phyloP scores from a whole-genome alignment of 2,113 vertebrate genomes.

The Lagopus leucura region DNA sequence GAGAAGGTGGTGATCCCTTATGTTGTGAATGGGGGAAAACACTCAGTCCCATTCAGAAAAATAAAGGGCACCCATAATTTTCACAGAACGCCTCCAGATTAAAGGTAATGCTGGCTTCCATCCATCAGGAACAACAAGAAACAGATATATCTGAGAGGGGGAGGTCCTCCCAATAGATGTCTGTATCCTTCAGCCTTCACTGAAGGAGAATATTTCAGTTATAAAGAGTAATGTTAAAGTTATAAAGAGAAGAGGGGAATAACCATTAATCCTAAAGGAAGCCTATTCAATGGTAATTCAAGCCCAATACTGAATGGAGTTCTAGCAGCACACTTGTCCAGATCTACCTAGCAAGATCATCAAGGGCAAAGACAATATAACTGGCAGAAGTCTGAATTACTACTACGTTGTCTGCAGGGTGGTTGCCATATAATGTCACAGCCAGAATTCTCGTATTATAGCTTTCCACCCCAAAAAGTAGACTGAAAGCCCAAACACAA shows the following conservation, averaged over 20 bases:
- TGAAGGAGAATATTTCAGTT: not conserved
- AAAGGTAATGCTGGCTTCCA: not conserved
- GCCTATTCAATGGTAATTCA: not conserved
- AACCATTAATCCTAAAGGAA: not conserved
- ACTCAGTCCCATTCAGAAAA: not conserved
- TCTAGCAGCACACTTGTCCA: not conserved
- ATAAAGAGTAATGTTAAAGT: not conserved
- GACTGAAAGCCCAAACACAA: not conserved
- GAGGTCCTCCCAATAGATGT: not conserved
- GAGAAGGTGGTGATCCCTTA: not conserved
- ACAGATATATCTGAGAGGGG: not conserved
- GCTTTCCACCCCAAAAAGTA: not conserved
- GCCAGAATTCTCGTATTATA: not conserved
- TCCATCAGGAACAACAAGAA: not conserved
- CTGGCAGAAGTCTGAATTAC: not conserved
- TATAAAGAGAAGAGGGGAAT: slow-evolving; percentile 17
- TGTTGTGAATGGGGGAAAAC: not conserved
- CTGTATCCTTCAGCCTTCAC: slow-evolving; percentile 29
- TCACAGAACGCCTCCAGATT: not conserved
- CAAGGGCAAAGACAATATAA: not conserved
- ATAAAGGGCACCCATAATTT: not conserved
- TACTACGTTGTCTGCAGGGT: not conserved
- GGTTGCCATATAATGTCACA: not conserved
- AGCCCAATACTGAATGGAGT: not conserved
- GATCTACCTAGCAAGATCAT: not conserved